Base-by-base conservation (phyloP, 2,113 vertebrate genomes). In the Eurystomus gularis region DNA sequence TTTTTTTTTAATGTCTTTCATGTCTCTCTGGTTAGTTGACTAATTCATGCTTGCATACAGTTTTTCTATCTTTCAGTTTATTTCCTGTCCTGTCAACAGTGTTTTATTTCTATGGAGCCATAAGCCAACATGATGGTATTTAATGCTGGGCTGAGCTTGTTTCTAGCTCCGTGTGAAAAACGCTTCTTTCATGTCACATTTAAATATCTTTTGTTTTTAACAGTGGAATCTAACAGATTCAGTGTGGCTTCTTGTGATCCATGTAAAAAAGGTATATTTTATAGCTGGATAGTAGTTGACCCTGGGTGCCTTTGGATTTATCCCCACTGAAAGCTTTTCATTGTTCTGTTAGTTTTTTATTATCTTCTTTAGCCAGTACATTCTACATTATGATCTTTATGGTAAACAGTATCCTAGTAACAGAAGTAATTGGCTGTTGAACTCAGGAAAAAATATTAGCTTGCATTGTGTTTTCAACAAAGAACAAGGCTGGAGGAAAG, bases 391-490 rank as follows among this genome's bases (percentile, higher is more conserved):
- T 62, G 86, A 91, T 76, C 54, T 49, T 95, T 88, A 90, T 35
- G 46, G 60, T 94, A 94, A 96, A 91, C 69, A 88, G 91, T 94
- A 87, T 96, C 80, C 81, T 96, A 85, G 94, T 91, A 95, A 95
- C 92, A 82, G 69, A 91, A 93, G 29, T n/a, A 91, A 91, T 17
- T 75, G 33, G 24, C 24, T 89, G 13, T 71, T 83, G 55, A 93
- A 48, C 46, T 86, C 35, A 71, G 69, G 72, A 82, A 86, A 89
- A 81, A 89, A 82, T 39, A 77, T 11, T 75, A 83, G 25, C 49
- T 92, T 73, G 54, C 26, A 72, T 17, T 79, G 5, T 52, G 26
- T 89, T 94, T 92, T 21, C 10, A 72, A 68, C 37, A 89, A 92
- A 82, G 28, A 70, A 13, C 54, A 92, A 96, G 20, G 9, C 26